Conservation (phyloP, 2,888 invertebrate genomes). For the Sepiola atlantica region DNA sequence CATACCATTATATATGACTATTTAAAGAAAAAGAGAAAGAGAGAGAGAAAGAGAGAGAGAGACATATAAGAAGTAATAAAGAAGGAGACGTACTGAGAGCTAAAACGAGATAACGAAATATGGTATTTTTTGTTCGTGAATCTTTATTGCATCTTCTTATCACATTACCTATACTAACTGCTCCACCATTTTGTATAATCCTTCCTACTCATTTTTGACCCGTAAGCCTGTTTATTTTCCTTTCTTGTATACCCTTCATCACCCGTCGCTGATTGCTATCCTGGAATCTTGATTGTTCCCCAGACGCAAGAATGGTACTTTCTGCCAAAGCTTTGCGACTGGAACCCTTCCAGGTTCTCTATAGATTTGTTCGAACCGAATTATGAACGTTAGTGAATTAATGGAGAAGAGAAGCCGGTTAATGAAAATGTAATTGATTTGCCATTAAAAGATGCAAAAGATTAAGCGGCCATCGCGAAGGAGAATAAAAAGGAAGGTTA, state of each 20-base stretch:
- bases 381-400: not conserved
- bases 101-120: not conserved
- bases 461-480: not conserved
- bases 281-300: not conserved
- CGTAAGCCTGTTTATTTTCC: not conserved
- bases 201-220: not conserved
- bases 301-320: not conserved
- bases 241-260: not conserved
- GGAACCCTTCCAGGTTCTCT: not conserved
- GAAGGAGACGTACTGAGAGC: not conserved
- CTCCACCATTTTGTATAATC: not conserved
- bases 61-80: not conserved
- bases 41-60: not conserved
- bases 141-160: not conserved
- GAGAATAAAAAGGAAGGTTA: not conserved
- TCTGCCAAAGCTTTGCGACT: not conserved
- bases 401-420: not conserved
- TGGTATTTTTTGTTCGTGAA: not conserved
- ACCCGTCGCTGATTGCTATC: not conserved
- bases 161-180: not conserved
- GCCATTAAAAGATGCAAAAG: not conserved
- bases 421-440: conserved; percentile 6
- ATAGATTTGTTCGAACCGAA: not conserved
- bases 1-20: no score
- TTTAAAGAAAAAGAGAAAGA: not conserved